These are phyloP conservation scores for Pygoscelis antarcticus DNA, from an alignment of 2,113 vertebrate genomes.

Conservation along the genomic window DNA sequence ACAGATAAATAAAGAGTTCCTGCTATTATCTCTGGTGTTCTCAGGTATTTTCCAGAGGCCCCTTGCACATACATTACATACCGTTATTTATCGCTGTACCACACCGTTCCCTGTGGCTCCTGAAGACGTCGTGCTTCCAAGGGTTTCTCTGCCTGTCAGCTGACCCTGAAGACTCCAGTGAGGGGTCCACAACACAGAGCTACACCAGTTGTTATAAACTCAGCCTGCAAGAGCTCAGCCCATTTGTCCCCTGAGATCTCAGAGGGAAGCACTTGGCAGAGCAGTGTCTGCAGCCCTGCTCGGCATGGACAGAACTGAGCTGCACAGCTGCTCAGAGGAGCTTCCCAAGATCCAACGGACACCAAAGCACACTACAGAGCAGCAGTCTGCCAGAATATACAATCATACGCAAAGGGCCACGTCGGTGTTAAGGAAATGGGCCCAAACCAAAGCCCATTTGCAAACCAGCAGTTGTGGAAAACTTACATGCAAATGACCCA, in stretches of 20 bases:
- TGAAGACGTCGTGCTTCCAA: fast-evolving
- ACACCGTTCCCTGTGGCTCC: fast-evolving
- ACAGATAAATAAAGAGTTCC: background rate
- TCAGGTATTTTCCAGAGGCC: background rate
- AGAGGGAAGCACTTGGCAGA: background rate
- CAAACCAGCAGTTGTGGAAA: background rate
- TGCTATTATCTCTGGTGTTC: background rate
- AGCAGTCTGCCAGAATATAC: background rate
- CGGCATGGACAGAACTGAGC: background rate
- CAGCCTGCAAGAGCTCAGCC: background rate
- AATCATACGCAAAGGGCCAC: background rate
- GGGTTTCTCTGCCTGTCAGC: background rate
- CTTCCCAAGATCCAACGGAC: background rate
- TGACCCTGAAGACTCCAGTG: background rate
- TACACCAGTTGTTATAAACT: background rate
- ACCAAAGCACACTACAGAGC: background rate
- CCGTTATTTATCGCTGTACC: background rate
- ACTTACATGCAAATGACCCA: fast-evolving
- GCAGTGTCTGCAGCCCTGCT: background rate
- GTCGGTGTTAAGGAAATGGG: background rate
- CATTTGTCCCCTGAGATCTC: background rate
- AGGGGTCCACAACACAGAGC: background rate
- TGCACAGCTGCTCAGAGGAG: background rate
- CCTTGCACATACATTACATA: background rate
- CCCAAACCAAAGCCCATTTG: background rate